Evolutionary conservation across 2,797 vertebrate species (phyloP), one percentile per base, ranked within the genome.

Genomic region (Brotula barbata): DNA sequence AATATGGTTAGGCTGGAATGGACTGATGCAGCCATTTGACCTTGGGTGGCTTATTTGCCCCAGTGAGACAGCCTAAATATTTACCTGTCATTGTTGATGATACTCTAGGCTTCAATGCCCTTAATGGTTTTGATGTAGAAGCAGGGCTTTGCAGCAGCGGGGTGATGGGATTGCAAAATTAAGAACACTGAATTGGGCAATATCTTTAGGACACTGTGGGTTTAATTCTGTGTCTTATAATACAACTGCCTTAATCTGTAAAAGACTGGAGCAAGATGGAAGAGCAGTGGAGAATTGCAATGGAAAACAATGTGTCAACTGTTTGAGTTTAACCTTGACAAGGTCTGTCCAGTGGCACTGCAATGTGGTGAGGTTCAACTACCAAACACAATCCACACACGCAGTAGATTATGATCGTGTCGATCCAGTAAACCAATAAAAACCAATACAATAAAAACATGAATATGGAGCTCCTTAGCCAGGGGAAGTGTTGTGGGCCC

Each of bases 1-100:
- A 85, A 68, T 82, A 79, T 66, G 83, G 82, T 74, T 71, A 63
- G 78, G 65, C 75, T 72, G 77, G 73, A 87, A 82, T 79, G 81
- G 77, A 71, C 78, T 59, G 71, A 78, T 70, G 61, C 80, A 82
- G 71, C 76, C 75, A 72, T 88, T 79, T 89, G 86, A 89, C 89
- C 87, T 89, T 88, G 86, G 77, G 41, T 78, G 80, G 85, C 84
- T 86, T 87, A 84, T 89, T 85, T 86, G 84, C 85, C 83, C 82
- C 84, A 80, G 77, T 84, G 88, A 86, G 82, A 88, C 85, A 85
- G 83, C 76, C 87, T 90, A 89, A 92, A 91, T 92, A 91, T 92
- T 92, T 90, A 91, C 88, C 89, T 87, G 88, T 89, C 89, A 89
- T 89, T 85, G 86, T 87, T 89, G 88, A 91, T 91, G 87, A 89